Evolutionary conservation across 1,140 invertebrate species (phyloP), one percentile per base, ranked within the genome.

Genomic region (Tetragonula clypearis): DNA sequence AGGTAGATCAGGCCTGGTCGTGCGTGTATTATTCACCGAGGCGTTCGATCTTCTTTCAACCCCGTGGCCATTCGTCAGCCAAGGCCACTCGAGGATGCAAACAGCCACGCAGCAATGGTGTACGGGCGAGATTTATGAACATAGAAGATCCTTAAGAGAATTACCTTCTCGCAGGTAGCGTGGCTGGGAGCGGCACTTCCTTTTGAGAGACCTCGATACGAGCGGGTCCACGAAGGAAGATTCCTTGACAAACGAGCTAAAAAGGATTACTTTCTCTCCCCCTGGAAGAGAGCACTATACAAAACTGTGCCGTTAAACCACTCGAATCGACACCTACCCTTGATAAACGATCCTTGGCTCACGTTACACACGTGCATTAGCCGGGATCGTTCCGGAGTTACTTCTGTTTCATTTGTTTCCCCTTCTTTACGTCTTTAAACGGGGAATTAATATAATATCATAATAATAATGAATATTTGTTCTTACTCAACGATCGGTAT

Each of bases 211-310:
- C 65, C 69, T 53, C 87, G 81, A 86, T 84, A 74, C 68, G 72
- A 19, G 8, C 41, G 41, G 41, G 41, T 17, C 75, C 49, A 26
- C 35, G 62, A 62, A n/a, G 66, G 65, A 75, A 82, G 77, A 88
- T 82, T 75, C 68, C 55, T 26, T 66, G 84, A 86, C 87, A 88
- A 89, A 88, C 80, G 74, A 35, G 73, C 81, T 84, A 84, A 88
- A 89, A 89, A 81, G 87, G 87, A 89, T 89, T 89, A 86, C 87
- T 74, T 77, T 66, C 62, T 82, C 74, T 79, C 35, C 26, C 23
- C 23, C 30, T 49, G 41, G 26, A 79, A 30, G 60, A 82, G 66
- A 73, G 58, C 69, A 53, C 62, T n/a, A 66, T 82, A 88, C 87
- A 85, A 88, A 88, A 88, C 79, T 85, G 68, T 68, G 41, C 86